Conservation (phyloP, 2,888 invertebrate genomes). For the Drosophila ustulata region DNA sequence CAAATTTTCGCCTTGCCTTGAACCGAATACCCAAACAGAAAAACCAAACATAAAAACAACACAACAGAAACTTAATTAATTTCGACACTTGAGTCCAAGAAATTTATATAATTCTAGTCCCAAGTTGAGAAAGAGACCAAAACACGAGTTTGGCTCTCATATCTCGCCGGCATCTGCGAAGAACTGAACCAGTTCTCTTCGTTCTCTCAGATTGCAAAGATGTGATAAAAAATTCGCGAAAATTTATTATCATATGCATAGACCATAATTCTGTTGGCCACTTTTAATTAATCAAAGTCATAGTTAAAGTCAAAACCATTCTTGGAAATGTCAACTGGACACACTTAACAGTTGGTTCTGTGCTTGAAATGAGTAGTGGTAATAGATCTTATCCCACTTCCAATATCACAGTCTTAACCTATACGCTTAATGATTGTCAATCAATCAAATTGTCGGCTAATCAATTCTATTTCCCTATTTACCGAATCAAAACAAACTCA, state of each 20-base stretch:
- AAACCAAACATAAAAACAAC: conserved; percentile 14
- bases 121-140: background rate
- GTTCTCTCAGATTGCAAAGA: conserved; percentile 46
- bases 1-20: conserved; percentile 71
- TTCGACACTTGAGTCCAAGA: conserved; percentile 11
- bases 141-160: conserved; percentile 4
- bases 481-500: conserved; percentile 2
- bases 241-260: conserved; percentile 59
- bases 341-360: background rate
- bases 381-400: conserved; percentile 20
- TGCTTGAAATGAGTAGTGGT: background rate
- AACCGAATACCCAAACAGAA: conserved; percentile 30
- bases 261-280: conserved; percentile 42
- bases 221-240: conserved; percentile 44
- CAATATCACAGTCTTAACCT: background rate
- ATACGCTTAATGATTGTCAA: conserved; percentile 22
- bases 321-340: conserved; percentile 20
- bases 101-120: conserved; percentile 22
- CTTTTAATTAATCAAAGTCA: conserved; percentile 57
- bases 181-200: conserved; percentile 40
- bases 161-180: conserved; percentile 30
- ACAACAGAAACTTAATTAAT: conserved; percentile 26
- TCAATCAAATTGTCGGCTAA: conserved; percentile 27
- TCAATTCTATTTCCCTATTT: conserved; percentile 61
- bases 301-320: conserved; percentile 16